Percentiles rank a stretch among this genome's conserved stretches.
phyloP scores from a whole-genome alignment of 2,113 vertebrate genomes.

The Gyps fulvus region DNA sequence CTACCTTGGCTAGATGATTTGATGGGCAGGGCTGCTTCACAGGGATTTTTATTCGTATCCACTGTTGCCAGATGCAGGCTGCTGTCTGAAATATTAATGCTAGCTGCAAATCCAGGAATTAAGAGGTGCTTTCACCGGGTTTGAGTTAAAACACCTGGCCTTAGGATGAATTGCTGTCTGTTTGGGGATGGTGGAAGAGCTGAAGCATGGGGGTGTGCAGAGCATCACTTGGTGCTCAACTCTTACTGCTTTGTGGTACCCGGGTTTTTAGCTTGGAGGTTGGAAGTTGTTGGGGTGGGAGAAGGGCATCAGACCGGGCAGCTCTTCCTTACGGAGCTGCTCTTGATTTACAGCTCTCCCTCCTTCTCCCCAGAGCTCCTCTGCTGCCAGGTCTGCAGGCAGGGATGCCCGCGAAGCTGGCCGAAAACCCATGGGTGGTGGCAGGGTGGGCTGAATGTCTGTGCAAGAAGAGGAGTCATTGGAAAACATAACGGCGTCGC shows the following conservation, averaged over 20 bases:
- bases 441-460: neutral
- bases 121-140: neutral
- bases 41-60: neutral
- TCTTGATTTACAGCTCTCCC: neutral
- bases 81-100: neutral
- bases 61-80: neutral
- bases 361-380: neutral
- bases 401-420: neutral
- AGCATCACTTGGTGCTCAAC: neutral
- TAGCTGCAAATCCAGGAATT: neutral
- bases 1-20: neutral
- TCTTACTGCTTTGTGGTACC: neutral
- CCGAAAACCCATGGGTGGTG: neutral
- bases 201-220: accelerated
- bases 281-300: neutral
- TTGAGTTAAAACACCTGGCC: neutral
- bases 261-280: neutral
- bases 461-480: neutral
- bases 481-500: accelerated
- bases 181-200: too few species aligned
- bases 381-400: neutral
- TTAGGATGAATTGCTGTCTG: accelerated
- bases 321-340: neutral
- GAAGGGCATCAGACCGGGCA: neutral
- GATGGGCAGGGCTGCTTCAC: neutral